phyloP scores from a whole-genome alignment of 2,888 invertebrate species.

The Lithophane ornitopus region DNA sequence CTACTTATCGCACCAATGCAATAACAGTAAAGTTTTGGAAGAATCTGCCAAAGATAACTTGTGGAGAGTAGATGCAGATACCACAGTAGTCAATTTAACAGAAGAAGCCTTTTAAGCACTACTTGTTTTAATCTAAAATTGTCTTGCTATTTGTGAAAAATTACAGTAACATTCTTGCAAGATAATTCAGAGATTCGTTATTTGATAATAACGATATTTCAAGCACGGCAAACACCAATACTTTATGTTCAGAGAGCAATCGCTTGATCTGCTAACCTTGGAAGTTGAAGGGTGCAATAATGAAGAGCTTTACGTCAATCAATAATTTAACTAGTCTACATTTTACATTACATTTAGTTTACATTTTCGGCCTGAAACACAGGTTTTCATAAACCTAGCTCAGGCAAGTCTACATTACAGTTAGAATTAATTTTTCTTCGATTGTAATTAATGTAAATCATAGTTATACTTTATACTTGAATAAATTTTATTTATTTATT shows the following conservation, averaged over 20 bases:
- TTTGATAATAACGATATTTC: background rate
- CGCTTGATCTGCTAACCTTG: slow-evolving; percentile 3
- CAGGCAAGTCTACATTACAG: too few relatives aligned
- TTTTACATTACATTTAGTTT: too few relatives aligned
- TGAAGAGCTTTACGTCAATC: slow-evolving; percentile 7
- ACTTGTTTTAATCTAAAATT: background rate
- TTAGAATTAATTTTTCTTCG: too few relatives aligned
- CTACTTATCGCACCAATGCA: slow-evolving; percentile 31
- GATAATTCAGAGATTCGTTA: background rate
- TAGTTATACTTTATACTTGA: too few relatives aligned
- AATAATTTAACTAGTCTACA: slow-evolving; percentile 31
- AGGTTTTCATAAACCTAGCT: too few relatives aligned
- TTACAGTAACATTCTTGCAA: background rate
- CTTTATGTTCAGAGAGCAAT: slow-evolving; percentile 5
- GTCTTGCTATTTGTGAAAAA: background rate
- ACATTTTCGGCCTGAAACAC: too few relatives aligned
- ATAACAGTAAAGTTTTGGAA: slow-evolving; percentile 48
- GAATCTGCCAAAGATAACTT: slow-evolving; percentile 30
- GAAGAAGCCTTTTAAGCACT: slow-evolving; percentile 28
- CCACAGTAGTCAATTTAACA: slow-evolving; percentile 29
- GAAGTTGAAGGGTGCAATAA: slow-evolving; percentile 23
- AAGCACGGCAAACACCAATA: background rate
- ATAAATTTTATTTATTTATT: too few relatives aligned
- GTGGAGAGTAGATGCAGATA: slow-evolving; percentile 34
- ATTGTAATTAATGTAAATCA: too few relatives aligned